Evolutionary conservation across 2,113 vertebrate genomes (phyloP).

Genomic region (Daphoenositta chrysoptera): DNA sequence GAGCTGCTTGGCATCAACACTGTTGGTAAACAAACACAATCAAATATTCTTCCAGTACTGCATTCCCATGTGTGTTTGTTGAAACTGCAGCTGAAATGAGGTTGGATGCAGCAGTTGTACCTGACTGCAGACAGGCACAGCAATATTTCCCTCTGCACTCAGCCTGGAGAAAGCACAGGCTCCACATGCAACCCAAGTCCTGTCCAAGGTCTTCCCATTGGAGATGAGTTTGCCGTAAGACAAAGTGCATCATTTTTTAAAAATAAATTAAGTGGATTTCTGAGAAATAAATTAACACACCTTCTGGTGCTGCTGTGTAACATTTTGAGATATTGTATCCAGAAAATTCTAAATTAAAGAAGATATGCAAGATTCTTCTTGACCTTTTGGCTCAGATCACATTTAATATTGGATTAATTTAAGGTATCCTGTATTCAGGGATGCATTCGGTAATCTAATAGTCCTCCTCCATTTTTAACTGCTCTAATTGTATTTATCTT

Average conservation of each 20-base stretch:
- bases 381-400: conserved; percentile 22
- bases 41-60: conserved; percentile 33
- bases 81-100: conserved; percentile 11
- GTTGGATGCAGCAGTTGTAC: conserved; percentile 8
- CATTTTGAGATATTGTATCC: background rate
- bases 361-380: background rate
- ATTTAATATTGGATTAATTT: background rate
- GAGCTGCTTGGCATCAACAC: conserved; percentile 14
- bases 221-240: background rate
- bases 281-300: background rate
- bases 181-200: background rate
- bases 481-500: conserved; percentile 21
- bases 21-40: conserved; percentile 50
- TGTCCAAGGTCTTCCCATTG: background rate
- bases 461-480: conserved; percentile 12
- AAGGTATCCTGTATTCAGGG: background rate
- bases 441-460: background rate
- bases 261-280: background rate
- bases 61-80: conserved; percentile 26
- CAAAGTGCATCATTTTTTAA: background rate
- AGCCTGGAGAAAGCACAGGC: background rate
- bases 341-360: background rate
- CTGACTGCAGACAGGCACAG: conserved; percentile 1
- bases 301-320: background rate
- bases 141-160: background rate